phyloP scores from a whole-genome alignment of 30 jellyfish, hydroid and myxozoan species.

The Haliclystus octoradiatus region DNA sequence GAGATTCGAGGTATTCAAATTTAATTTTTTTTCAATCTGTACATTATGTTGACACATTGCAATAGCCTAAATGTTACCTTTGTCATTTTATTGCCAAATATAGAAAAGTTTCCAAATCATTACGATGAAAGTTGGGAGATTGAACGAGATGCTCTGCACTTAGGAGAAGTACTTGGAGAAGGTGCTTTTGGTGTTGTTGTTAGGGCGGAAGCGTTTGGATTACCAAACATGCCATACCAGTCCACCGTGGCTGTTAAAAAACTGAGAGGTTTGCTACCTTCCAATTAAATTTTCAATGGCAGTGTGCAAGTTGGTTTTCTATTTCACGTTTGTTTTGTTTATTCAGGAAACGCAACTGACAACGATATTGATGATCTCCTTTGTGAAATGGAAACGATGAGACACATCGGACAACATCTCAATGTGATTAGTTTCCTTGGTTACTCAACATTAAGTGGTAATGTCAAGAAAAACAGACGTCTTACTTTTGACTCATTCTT shows the following conservation, averaged over 20 bases:
- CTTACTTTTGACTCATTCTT: no score
- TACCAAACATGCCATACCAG: conserved; percentile 28
- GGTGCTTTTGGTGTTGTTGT: conserved; percentile 98
- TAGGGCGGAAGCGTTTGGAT: conserved; percentile 73
- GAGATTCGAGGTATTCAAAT: neutral
- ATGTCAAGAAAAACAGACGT: no score
- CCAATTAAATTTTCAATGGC: neutral
- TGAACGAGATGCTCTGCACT: conserved; percentile 34
- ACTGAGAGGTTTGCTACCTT: conserved; percentile 58
- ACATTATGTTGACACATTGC: neutral
- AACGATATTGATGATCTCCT: conserved; percentile 70
- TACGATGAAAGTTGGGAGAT: conserved; percentile 85
- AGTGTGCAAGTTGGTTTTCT: neutral
- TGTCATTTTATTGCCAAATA: conserved; percentile 3
- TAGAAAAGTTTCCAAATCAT: conserved; percentile 33
- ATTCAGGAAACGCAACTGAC: conserved; percentile 89
- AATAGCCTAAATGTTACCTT: neutral
- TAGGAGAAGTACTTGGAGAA: conserved; percentile 89
- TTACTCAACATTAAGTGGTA: conserved; percentile 83
- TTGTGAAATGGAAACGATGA: conserved; percentile 93
- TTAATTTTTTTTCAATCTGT: no score
- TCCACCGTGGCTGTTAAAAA: conserved; percentile 89
- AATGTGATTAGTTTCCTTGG: conserved; percentile 85
- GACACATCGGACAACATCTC: conserved; percentile 58
- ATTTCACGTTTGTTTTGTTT: neutral